phyloP scores from a whole-genome alignment of 2,797 vertebrate species.

The Nasua narica region DNA sequence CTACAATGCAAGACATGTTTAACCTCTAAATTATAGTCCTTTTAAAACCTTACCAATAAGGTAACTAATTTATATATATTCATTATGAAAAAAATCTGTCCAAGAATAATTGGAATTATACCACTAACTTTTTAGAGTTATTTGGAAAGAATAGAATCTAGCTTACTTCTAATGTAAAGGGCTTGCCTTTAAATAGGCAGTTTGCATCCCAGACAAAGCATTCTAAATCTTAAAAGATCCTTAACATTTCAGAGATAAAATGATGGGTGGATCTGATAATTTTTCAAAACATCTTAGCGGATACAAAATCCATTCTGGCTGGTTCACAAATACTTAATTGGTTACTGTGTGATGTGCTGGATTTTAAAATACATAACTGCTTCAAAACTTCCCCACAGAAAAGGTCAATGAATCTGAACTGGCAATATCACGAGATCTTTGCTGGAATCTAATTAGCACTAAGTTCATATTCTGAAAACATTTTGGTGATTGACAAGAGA shows the following conservation, averaged over 20 bases:
- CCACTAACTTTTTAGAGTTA: not conserved
- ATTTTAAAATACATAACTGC: not conserved
- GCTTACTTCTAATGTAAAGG: not conserved
- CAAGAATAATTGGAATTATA: not conserved
- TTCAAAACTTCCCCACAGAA: not conserved
- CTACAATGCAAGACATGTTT: slow-evolving; percentile 38
- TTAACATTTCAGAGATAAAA: not conserved
- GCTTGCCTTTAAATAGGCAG: not conserved
- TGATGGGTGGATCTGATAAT: not conserved
- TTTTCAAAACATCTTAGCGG: not conserved
- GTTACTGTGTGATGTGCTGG: not conserved
- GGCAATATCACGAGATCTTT: not conserved
- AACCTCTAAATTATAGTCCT: slow-evolving; percentile 49
- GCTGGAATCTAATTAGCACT: slow-evolving; percentile 24
- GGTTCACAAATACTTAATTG: not conserved
- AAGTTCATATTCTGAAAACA: slow-evolving; percentile 28
- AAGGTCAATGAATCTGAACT: slow-evolving; percentile 24
- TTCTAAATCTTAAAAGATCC: not conserved
- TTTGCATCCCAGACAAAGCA: not conserved
- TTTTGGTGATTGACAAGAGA: slow-evolving; percentile 30
- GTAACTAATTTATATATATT: slow-evolving; percentile 48
- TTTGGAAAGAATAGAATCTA: not conserved
- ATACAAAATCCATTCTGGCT: not conserved
- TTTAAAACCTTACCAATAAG: slow-evolving; percentile 27
- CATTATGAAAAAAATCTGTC: not conserved